These are phyloP conservation scores for Tenualosa thibaudeaui DNA, from an alignment of 2,797 vertebrate species.

Conservation along the genomic window DNA sequence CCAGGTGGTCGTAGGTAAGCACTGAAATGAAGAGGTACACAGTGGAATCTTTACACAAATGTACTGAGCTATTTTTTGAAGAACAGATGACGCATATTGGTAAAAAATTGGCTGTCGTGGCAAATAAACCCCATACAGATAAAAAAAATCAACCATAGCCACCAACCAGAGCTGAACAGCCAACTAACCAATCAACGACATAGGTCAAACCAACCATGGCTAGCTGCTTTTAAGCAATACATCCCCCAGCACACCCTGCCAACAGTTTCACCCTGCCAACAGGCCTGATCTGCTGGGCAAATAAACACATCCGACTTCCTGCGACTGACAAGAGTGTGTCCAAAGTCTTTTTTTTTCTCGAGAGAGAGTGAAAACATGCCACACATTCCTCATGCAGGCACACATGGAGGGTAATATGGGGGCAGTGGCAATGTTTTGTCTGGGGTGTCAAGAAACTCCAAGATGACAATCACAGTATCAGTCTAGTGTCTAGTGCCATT, in stretches of 20 bases:
- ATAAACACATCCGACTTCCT: constrained; percentile 48
- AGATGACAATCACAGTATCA: background rate
- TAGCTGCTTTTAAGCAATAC: background rate
- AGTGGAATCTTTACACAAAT: background rate
- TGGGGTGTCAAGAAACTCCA: constrained; percentile 51
- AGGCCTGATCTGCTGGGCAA: constrained; percentile 47
- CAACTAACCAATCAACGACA: background rate
- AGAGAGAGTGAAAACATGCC: constrained; percentile 69
- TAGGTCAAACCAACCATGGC: background rate
- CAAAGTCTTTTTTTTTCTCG: constrained; percentile 68
- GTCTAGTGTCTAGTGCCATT: background rate
- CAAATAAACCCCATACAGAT: background rate
- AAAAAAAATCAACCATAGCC: background rate
- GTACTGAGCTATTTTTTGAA: background rate
- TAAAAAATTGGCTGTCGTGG: background rate
- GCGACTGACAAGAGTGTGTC: constrained; percentile 55
- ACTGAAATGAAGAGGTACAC: constrained; percentile 36
- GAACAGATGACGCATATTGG: background rate
- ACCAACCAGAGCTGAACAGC: background rate
- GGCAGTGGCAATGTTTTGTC: constrained; percentile 51
- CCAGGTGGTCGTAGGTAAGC: constrained; percentile 26
- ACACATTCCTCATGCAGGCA: constrained; percentile 71
- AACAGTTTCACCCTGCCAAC: background rate
- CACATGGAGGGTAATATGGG: constrained; percentile 30
- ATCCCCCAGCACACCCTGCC: background rate